Conservation (phyloP, 35 echinoderm and acorn worm species). For the Heliocidaris erythrogramma region DNA sequence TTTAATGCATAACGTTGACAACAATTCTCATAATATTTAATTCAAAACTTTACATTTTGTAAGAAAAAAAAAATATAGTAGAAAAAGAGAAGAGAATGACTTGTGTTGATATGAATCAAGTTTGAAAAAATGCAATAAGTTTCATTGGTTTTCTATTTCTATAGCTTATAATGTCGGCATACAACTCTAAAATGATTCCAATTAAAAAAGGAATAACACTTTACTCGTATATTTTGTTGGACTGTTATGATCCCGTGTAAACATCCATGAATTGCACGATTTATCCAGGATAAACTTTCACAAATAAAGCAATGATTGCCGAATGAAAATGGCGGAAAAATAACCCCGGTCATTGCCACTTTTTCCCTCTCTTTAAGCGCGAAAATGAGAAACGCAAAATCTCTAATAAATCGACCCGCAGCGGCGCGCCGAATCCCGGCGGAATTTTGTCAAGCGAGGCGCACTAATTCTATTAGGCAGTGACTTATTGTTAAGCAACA, state of each 20-base stretch:
- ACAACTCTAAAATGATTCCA: background rate
- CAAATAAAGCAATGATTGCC: background rate
- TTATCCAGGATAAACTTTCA: background rate
- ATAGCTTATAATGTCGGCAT: background rate
- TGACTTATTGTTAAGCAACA: constrained; percentile 40
- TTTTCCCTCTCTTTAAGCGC: background rate
- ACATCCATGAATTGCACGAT: background rate
- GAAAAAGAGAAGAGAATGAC: too few species aligned
- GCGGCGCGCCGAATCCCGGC: constrained; percentile 12
- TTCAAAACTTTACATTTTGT: too few species aligned
- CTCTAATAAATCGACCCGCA: background rate
- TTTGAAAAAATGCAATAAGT: background rate
- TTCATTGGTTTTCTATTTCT: too few species aligned
- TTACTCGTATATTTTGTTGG: background rate
- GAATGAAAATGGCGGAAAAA: background rate
- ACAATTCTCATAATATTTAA: too few species aligned
- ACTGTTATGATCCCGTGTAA: background rate
- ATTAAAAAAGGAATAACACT: background rate
- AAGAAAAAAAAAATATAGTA: too few species aligned
- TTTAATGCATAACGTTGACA: too few species aligned
- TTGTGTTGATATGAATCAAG: background rate
- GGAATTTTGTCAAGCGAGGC: constrained; percentile 25
- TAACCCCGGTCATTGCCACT: background rate
- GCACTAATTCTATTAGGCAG: constrained; percentile 18
- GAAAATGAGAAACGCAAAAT: background rate